These are phyloP conservation scores for Agapornis roseicollis DNA, from an alignment of 2,113 vertebrate species.

Conservation along the genomic window DNA sequence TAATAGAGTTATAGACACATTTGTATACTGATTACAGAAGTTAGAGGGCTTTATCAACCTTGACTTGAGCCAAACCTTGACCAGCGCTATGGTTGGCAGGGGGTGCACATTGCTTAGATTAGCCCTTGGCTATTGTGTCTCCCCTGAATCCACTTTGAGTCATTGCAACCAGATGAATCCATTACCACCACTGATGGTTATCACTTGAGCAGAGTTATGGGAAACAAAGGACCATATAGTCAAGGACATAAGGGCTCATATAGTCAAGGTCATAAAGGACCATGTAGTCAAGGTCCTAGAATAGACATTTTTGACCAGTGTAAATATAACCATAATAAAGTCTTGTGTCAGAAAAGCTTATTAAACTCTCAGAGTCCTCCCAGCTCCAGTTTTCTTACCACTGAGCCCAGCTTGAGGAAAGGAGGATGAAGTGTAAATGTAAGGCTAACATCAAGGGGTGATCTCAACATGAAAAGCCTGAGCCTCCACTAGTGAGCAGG, in stretches of 20 bases:
- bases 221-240: background rate
- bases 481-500: background rate
- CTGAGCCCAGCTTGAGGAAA: background rate
- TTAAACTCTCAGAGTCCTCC: background rate
- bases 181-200: background rate
- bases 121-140: background rate
- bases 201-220: background rate
- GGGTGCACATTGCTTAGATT: background rate
- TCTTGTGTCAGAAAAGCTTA: background rate
- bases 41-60: background rate
- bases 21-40: background rate
- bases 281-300: background rate
- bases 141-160: background rate
- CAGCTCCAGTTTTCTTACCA: background rate
- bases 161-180: background rate
- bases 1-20: background rate
- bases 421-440: background rate
- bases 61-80: background rate
- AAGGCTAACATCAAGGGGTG: background rate
- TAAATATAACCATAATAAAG: background rate
- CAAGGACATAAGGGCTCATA: background rate
- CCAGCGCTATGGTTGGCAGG: background rate
- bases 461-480: background rate
- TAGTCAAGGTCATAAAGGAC: background rate
- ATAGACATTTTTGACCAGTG: background rate